These are phyloP conservation scores for Astropecten irregularis DNA, from an alignment of 53 echinoderm and acorn worm genomes.

Conservation along the genomic window DNA sequence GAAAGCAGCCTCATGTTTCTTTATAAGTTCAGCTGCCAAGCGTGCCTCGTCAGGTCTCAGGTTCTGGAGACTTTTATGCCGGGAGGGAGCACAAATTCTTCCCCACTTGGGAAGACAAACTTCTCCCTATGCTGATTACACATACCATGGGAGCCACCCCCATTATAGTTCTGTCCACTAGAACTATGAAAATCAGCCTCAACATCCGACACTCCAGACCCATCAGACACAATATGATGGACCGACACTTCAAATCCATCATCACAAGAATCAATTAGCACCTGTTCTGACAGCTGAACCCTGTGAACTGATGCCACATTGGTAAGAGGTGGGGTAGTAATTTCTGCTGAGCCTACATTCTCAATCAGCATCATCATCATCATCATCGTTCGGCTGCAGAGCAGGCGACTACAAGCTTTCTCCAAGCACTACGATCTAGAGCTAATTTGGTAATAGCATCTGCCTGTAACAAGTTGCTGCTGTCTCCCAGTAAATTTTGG, in stretches of 20 bases:
- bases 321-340: too few relatives aligned
- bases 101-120: not conserved
- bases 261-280: too few relatives aligned
- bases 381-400: conserved; percentile 44
- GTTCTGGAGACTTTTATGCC: too few relatives aligned
- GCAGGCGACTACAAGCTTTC: conserved; percentile 44
- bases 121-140: not conserved
- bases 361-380: conserved; percentile 8
- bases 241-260: too few relatives aligned
- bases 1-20: not conserved
- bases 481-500: conserved; percentile 10
- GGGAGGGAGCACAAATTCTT: not conserved
- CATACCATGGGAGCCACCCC: too few relatives aligned
- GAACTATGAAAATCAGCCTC: too few relatives aligned
- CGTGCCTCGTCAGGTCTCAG: not conserved
- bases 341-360: too few relatives aligned
- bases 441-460: not conserved
- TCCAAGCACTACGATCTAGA: conserved; percentile 16
- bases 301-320: too few relatives aligned
- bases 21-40: not conserved
- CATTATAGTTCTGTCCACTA: too few relatives aligned
- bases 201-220: too few relatives aligned
- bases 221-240: too few relatives aligned
- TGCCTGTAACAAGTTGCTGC: not conserved
- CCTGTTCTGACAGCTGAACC: too few relatives aligned